Percentiles rank a stretch among this genome's conserved stretches.
These are phyloP conservation scores for Agrochola lota DNA, from an alignment of 2,888 invertebrate genomes.

Conservation along the genomic window DNA sequence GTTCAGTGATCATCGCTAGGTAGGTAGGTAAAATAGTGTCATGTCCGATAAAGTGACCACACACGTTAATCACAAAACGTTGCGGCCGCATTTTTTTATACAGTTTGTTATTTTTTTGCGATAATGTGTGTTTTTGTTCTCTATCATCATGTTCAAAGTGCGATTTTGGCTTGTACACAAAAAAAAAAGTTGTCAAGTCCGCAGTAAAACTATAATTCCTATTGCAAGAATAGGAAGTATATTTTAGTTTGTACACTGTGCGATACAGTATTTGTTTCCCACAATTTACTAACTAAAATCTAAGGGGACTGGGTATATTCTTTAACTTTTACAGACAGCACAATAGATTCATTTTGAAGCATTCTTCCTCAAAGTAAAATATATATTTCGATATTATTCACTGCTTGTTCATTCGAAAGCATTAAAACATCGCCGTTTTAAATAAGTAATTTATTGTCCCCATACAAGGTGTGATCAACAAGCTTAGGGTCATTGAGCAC, in stretches of 20 bases:
- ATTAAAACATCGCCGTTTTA: slow-evolving; percentile 20
- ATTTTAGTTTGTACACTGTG: not conserved
- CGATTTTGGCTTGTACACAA: slow-evolving; percentile 4
- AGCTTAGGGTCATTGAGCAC: slow-evolving; percentile 44
- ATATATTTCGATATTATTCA: slow-evolving; percentile 16
- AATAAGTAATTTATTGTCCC: slow-evolving; percentile 46
- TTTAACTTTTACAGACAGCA: not conserved
- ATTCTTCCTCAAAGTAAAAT: slow-evolving; percentile 1
- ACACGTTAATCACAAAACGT: slow-evolving; percentile 37
- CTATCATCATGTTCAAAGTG: slow-evolving; percentile 10
- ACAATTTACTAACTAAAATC: not conserved
- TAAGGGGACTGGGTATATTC: not conserved
- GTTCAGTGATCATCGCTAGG: slow-evolving; percentile 15
- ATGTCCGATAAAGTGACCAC: slow-evolving; percentile 46
- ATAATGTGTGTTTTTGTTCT: slow-evolving; percentile 6
- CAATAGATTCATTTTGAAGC: not conserved
- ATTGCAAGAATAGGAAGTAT: not conserved
- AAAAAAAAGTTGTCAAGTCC: not conserved
- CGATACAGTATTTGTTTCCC: not conserved
- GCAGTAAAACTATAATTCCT: not conserved
- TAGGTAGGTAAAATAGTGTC: slow-evolving; percentile 18
- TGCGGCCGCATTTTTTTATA: slow-evolving; percentile 10
- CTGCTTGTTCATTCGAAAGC: not conserved
- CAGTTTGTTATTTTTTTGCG: slow-evolving; percentile 27
- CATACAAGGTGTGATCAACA: slow-evolving; percentile 49